Evolutionary conservation across 1,140 invertebrate species (phyloP), one percentile per base, ranked within the genome.

Genomic region (Drosophila carrolli): DNA sequence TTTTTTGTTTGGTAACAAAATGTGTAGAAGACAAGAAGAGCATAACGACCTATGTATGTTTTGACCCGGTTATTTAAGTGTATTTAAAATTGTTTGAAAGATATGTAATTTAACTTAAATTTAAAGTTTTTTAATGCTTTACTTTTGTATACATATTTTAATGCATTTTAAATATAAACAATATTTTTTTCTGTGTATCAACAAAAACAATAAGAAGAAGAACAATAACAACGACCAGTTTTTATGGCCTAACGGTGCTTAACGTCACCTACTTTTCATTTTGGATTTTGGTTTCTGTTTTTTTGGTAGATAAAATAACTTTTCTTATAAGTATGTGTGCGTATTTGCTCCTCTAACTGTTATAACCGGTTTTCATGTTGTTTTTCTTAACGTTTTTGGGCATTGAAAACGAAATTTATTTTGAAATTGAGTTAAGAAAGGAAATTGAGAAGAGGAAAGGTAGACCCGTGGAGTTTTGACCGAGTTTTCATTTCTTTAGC

Each of bases 391-490:
- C 47, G 60, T 68, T 63, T 77, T 89, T 50, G 73, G 73, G 76
- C 76, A 88, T 89, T 88, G 83, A 88, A 88, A 88, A 89, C 80
- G 83, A 88, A 88, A 88, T 75, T 88, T 78, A 83, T 80, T 89
- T 83, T 75, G 61, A 59, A 73, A 72, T 56, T 37, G 40, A 72
- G 66, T 75, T 58, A 58, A 48, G 51, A 71, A 51, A 57, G 44
- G 44, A 44, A 77, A 73, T 23, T 51, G 56, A 60, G 48, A 81
- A 60, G 37, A 57, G 41, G 56, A 63, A 67, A 37, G 51, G 19
- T 16, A 14, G 29, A 13, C 83, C 76, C 44, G 79, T 50, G 44
- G 83, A 46, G 37, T 70, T 68, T 86, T 86, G 83, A 61, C 83
- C 83, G 58, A 88, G 50, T 86, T 86, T 68, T 51, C 19, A 47